phyloP scores from a whole-genome alignment of 2,797 vertebrate genomes.

The Cichlasoma orientale region DNA sequence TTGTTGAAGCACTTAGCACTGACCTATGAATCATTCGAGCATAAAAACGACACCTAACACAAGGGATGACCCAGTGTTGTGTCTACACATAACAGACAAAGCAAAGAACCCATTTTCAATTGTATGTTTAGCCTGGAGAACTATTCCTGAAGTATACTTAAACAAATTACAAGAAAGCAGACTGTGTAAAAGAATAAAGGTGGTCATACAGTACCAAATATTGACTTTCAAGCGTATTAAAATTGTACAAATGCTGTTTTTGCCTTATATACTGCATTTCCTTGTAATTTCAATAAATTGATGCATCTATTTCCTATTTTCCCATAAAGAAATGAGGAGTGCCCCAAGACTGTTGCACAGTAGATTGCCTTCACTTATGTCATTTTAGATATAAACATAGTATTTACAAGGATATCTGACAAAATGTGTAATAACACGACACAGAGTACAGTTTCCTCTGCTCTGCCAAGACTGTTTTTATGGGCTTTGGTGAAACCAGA shows the following conservation, averaged over 20 bases:
- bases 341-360: neutral
- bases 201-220: neutral
- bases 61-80: neutral
- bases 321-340: neutral
- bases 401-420: neutral
- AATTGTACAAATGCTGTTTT: neutral
- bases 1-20: neutral
- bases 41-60: neutral
- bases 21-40: neutral
- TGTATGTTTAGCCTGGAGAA: neutral
- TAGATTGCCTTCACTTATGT: neutral
- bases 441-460: constrained; percentile 23
- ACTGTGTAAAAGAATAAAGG: neutral
- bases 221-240: neutral
- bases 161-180: neutral
- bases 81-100: neutral
- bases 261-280: no score
- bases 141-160: neutral
- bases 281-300: no score
- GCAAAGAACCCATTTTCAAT: neutral
- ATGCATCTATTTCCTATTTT: neutral
- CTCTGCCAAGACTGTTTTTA: constrained; percentile 31
- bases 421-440: constrained; percentile 24
- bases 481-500: constrained; percentile 39
- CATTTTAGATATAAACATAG: neutral